A percentile compares a stretch with the other conserved stretches of the same genome.
Evolutionary conservation across 1,140 invertebrate genomes (phyloP).

Genomic region (Episyrphus balteatus): DNA sequence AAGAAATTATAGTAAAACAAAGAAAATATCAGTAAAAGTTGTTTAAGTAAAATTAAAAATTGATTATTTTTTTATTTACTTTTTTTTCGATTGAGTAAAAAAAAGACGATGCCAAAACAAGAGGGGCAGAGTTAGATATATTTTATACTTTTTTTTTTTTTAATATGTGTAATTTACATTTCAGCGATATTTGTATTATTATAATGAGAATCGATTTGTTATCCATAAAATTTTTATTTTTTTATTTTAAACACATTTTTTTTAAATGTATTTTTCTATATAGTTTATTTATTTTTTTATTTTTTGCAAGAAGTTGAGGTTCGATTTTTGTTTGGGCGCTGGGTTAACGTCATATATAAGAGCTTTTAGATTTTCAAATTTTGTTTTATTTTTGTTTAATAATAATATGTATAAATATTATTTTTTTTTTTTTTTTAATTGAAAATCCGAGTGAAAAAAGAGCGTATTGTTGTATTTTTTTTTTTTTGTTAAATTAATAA

Average conservation of each 20-base stretch:
- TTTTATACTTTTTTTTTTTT: not conserved
- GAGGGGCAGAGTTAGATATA: not conserved
- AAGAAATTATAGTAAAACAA: not conserved
- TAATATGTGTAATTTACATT: not conserved
- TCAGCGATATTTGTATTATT: conserved; percentile 1
- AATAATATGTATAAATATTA: conserved; percentile 3
- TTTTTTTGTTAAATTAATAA: conserved; percentile 1
- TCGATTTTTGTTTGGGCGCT: conserved; percentile 74
- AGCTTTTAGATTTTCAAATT: too few relatives aligned
- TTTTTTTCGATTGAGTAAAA: conserved; percentile 10
- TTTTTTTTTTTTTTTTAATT: not conserved
- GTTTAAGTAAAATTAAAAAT: conserved; percentile 5
- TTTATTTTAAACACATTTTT: conserved; percentile 5
- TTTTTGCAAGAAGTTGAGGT: conserved; percentile 81
- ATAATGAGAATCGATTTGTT: conserved; percentile 10
- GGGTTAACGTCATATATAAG: conserved; percentile 24
- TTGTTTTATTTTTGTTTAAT: conserved; percentile 11
- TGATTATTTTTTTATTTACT: conserved; percentile 14
- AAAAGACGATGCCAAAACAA: conserved; percentile 1
- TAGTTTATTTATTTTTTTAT: conserved; percentile 15
- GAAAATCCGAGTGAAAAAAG: conserved; percentile 4
- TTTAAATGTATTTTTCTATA: conserved; percentile 5
- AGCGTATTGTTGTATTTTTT: conserved; percentile 4
- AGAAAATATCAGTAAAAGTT: not conserved
- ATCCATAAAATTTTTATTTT: conserved; percentile 8